Evolutionary conservation across 2,888 invertebrate species (phyloP), one percentile per base, ranked within the genome.

Genomic region (Ennomos quercinarius): DNA sequence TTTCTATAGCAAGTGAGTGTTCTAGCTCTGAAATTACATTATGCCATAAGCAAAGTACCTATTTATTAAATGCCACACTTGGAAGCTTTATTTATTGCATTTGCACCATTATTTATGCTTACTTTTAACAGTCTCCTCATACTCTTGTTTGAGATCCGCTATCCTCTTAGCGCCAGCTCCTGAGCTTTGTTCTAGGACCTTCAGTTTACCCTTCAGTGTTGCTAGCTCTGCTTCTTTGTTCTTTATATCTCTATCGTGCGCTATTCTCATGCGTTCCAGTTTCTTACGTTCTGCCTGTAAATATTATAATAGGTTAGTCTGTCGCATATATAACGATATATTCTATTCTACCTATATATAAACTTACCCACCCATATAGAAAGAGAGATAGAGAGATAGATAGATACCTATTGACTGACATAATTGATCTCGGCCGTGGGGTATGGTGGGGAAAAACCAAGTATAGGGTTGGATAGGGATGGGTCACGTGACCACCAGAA

Each of bases 211-310:
- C 76, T 96, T 96, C 17, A 98, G 88, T 2, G 95, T 94, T 52
- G 95, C 95, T 56, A 98, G 92, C 86, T 97, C 97, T 4, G 94
- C 89, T 78, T 97, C 97, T 76, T 95, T 96, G 70, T 95, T 95
- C 74, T 96, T 95, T 60, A 95, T 92, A 73, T 98, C 96, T 76
- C 95, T 95, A 63, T 97, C 96, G 49, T 95, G 94, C 39, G 94
- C 92, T n/a, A 89, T 73, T 74, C 95, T 96, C 72, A 94, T 91
- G 62, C 95, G 93, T 53, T 96, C 96, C 35, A 94, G 72, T 71
- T 95, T 94, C 78, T 96, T 96, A 57, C 94, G 94, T 73, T 95
- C 94, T 62, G 94, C 94, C 94, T 95, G 65, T 63, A 76, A 69
- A 63, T n/a, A 66, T 61, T 54, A 34, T 2, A 17, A 37, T 27